These are phyloP conservation scores for Catocala fraxini DNA, from an alignment of 2,888 invertebrate genomes.

Conservation along the genomic window DNA sequence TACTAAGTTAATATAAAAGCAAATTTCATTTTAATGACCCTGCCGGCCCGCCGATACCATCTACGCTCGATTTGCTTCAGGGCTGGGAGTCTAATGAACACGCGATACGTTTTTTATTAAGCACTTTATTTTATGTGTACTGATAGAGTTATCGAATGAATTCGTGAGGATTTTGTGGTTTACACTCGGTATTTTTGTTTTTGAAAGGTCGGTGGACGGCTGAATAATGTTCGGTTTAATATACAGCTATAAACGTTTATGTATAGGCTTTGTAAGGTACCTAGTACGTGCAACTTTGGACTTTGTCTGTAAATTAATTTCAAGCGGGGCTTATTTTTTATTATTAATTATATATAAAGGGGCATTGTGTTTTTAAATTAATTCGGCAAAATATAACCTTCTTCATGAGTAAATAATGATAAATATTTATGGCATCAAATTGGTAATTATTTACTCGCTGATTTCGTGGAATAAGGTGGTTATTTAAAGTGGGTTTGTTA, in stretches of 20 bases:
- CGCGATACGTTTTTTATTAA: slow-evolving; percentile 44
- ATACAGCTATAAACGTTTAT: neutral
- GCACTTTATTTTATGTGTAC: slow-evolving; percentile 29
- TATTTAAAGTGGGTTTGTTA: too few relatives aligned
- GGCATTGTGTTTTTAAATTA: too few relatives aligned
- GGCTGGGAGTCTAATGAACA: slow-evolving; percentile 54
- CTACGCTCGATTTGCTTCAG: slow-evolving; percentile 72
- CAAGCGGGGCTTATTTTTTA: too few relatives aligned
- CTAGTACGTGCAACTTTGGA: too few relatives aligned
- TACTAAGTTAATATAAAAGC: slow-evolving; percentile 65
- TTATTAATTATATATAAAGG: too few relatives aligned
- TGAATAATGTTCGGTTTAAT: neutral
- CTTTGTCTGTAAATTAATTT: too few relatives aligned
- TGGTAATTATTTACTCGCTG: too few relatives aligned
- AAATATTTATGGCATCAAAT: too few relatives aligned
- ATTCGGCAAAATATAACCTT: too few relatives aligned
- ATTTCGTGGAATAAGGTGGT: too few relatives aligned
- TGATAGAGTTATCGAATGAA: slow-evolving; percentile 24
- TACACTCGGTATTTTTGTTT: neutral
- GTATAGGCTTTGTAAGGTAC: too few relatives aligned
- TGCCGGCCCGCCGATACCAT: slow-evolving; percentile 65
- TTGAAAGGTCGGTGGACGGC: neutral
- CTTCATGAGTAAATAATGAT: too few relatives aligned
- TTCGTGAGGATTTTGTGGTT: slow-evolving; percentile 1
- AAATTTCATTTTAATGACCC: slow-evolving; percentile 85